A percentile compares a stretch with the other conserved stretches of the same genome.
phyloP scores from a whole-genome alignment of 2,113 vertebrate genomes.

The Baryphthengus martii region DNA sequence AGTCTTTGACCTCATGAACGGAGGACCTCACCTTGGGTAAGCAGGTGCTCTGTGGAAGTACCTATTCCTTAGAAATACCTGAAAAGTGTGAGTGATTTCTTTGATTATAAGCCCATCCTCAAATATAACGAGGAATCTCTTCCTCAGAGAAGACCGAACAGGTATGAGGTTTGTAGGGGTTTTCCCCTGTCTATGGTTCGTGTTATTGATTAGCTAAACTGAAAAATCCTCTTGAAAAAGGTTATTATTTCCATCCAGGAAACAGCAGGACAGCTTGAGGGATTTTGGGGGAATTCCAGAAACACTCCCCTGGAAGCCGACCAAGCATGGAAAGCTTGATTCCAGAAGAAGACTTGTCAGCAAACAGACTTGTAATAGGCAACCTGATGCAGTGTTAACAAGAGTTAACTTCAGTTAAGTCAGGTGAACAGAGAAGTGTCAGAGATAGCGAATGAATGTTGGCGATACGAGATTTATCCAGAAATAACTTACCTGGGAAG shows the following conservation, averaged over 20 bases:
- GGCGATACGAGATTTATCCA: background rate
- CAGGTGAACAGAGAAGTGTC: background rate
- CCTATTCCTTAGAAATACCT: background rate
- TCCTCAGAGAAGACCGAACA: background rate
- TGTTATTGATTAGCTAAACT: background rate
- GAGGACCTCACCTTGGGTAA: conserved; percentile 96
- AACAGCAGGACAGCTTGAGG: background rate
- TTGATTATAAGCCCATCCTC: background rate
- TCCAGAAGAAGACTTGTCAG: background rate
- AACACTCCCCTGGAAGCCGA: background rate
- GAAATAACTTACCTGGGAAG: background rate
- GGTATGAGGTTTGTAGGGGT: background rate
- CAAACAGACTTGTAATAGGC: background rate
- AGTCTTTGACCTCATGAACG: conserved; percentile 98
- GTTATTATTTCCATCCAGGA: background rate
- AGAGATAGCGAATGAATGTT: background rate
- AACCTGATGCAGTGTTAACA: background rate
- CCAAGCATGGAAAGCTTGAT: background rate
- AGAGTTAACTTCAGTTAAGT: background rate
- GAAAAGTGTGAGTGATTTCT: background rate
- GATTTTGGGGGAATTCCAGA: background rate
- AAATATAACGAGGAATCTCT: background rate
- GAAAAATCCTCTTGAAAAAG: background rate
- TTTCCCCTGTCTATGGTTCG: background rate
- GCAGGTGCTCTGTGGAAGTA: background rate